These are phyloP conservation scores for Urocitellus parryii DNA, from an alignment of 2,113 vertebrate genomes.

Conservation along the genomic window DNA sequence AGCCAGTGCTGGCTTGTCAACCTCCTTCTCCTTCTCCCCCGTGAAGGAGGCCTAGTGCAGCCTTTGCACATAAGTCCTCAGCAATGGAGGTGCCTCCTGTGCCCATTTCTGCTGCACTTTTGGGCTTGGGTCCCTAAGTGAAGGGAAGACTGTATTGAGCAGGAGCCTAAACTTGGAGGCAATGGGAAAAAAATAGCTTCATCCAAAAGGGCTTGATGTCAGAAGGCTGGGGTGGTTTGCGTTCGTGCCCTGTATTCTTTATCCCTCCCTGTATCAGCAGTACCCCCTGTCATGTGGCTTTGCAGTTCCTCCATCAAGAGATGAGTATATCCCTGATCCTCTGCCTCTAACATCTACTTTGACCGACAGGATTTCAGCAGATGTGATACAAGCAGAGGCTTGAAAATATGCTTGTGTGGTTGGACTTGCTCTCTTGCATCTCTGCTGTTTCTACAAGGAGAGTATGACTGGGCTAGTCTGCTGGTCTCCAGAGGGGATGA, in stretches of 20 bases:
- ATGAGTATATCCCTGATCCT: not conserved
- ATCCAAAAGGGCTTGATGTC: not conserved
- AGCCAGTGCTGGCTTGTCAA: conserved; percentile 59
- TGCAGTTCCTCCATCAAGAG: not conserved
- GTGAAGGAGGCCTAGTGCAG: not conserved
- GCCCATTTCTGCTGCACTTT: not conserved
- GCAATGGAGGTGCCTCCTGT: not conserved
- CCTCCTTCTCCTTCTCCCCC: not conserved
- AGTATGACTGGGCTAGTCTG: not conserved
- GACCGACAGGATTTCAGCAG: not conserved
- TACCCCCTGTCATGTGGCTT: not conserved
- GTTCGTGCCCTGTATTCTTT: not conserved
- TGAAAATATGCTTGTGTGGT: not conserved
- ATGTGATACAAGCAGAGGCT: not conserved
- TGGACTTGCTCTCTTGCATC: not conserved
- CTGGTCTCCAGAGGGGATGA: not conserved
- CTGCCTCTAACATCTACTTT: not conserved
- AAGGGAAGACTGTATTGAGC: not conserved
- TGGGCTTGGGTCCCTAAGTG: not conserved
- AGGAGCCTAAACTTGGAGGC: not conserved
- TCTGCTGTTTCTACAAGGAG: not conserved
- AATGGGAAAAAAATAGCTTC: not conserved
- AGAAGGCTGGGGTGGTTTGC: not conserved
- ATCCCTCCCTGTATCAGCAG: not conserved
- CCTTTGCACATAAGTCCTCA: not conserved